Conservation (phyloP, 2,797 vertebrate species). For the Eutrigla gurnardus region DNA sequence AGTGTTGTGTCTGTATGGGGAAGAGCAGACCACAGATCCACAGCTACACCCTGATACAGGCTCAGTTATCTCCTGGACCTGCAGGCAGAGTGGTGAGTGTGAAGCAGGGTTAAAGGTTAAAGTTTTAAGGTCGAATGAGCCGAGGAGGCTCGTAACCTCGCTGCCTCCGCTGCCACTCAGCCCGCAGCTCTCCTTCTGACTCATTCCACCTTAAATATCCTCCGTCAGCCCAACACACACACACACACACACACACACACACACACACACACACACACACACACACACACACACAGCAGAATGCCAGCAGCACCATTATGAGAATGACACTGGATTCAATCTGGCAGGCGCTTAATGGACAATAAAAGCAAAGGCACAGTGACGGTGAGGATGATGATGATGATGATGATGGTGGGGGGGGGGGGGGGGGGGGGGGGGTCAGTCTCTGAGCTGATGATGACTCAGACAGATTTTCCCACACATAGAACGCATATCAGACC, state of each 20-base stretch:
- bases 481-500: background rate
- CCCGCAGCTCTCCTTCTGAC: slow-evolving; percentile 14
- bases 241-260: background rate
- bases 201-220: slow-evolving; percentile 54
- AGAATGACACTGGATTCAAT: slow-evolving; percentile 29
- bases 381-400: slow-evolving; percentile 14
- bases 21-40: no score
- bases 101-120: background rate
- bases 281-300: background rate
- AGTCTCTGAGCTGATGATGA: slow-evolving; percentile 4
- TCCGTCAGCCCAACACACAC: slow-evolving; percentile 8
- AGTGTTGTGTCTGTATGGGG: no score
- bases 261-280: no score
- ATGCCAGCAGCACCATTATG: slow-evolving; percentile 61
- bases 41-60: no score
- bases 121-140: slow-evolving; percentile 28
- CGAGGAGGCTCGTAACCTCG: background rate
- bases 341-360: slow-evolving; percentile 43
- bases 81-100: background rate
- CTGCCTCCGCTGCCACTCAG: slow-evolving; percentile 15
- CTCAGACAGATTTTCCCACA: slow-evolving; percentile 22
- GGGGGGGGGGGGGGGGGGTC: background rate
- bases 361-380: slow-evolving; percentile 24
- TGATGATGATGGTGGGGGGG: background rate
- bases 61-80: no score